These are phyloP conservation scores for Vanessa cardui DNA, from an alignment of 2,888 invertebrate genomes.

Conservation along the genomic window DNA sequence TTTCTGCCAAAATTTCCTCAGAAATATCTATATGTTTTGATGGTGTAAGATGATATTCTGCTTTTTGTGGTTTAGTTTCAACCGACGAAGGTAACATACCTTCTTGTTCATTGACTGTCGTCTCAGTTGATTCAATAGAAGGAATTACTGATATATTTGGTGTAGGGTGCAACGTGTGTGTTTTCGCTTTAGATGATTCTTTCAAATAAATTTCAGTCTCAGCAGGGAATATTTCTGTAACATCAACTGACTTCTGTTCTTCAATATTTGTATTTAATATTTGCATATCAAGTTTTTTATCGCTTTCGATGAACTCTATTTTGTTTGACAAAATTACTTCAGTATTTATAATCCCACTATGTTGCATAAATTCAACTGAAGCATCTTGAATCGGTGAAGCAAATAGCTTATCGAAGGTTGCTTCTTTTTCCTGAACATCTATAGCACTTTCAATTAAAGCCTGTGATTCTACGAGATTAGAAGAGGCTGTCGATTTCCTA, in stretches of 20 bases:
- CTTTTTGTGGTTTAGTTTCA: constrained; percentile 55
- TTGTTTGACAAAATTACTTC: constrained; percentile 60
- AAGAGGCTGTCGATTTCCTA: constrained; percentile 60
- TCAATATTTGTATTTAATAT: constrained; percentile 45
- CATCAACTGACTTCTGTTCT: constrained; percentile 55
- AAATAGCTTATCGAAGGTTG: constrained; percentile 60
- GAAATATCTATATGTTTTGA: constrained; percentile 59
- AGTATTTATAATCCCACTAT: constrained; percentile 60
- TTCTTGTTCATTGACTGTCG: constrained; percentile 57
- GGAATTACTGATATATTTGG: constrained; percentile 59
- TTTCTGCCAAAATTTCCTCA: constrained; percentile 57
- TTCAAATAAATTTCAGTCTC: constrained; percentile 55
- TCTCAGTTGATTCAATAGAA: constrained; percentile 56
- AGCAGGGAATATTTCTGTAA: constrained; percentile 59
- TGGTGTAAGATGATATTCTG: constrained; percentile 70
- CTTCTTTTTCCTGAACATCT: constrained; percentile 82
- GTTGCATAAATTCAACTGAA: constrained; percentile 60
- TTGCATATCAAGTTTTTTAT: constrained; percentile 52
- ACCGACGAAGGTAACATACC: constrained; percentile 43
- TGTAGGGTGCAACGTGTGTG: constrained; percentile 53
- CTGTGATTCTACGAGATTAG: constrained; percentile 80
- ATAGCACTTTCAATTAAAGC: constrained; percentile 81
- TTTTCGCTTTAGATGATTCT: constrained; percentile 40
- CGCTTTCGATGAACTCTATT: constrained; percentile 54
- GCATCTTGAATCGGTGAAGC: constrained; percentile 52